A percentile compares a stretch with the other conserved stretches of the same genome.
phyloP scores from a whole-genome alignment of 1,140 invertebrate genomes.

The Trypoxylus dichotomus region DNA sequence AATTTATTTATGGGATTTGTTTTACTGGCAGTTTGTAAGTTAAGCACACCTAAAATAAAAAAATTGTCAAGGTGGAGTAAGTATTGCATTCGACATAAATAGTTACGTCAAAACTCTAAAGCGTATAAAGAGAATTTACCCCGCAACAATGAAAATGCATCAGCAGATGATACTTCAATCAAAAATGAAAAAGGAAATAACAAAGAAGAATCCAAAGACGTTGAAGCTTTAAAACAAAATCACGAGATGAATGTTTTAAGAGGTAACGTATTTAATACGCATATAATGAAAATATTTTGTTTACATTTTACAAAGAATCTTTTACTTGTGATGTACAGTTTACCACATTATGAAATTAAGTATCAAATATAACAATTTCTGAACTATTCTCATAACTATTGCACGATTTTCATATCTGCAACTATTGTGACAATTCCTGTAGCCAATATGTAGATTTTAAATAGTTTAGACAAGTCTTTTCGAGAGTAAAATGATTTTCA shows the following conservation, averaged over 20 bases:
- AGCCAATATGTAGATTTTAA: neutral
- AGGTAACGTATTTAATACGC: neutral
- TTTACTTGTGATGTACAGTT: too few relatives aligned
- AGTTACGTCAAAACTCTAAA: neutral
- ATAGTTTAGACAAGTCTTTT: neutral
- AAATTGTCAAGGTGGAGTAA: slow-evolving; percentile 30
- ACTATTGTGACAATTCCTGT: too few relatives aligned
- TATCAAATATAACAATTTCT: too few relatives aligned
- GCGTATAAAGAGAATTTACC: neutral
- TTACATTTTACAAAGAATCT: too few relatives aligned
- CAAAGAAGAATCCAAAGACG: neutral
- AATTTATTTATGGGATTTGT: neutral
- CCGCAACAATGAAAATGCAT: neutral
- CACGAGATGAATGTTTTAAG: neutral
- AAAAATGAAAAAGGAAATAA: neutral
- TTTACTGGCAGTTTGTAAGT: slow-evolving; percentile 33
- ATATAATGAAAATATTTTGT: too few relatives aligned
- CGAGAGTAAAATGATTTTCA: neutral
- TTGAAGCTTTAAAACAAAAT: neutral
- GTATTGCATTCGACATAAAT: slow-evolving; percentile 18
- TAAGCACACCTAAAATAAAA: slow-evolving; percentile 34
- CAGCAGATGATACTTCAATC: neutral
- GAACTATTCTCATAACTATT: too few relatives aligned
- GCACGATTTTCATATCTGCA: too few relatives aligned
- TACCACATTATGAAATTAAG: too few relatives aligned